Evolutionary conservation across 2,113 vertebrate species (phyloP).

Genomic region (Misgurnus anguillicaudatus): DNA sequence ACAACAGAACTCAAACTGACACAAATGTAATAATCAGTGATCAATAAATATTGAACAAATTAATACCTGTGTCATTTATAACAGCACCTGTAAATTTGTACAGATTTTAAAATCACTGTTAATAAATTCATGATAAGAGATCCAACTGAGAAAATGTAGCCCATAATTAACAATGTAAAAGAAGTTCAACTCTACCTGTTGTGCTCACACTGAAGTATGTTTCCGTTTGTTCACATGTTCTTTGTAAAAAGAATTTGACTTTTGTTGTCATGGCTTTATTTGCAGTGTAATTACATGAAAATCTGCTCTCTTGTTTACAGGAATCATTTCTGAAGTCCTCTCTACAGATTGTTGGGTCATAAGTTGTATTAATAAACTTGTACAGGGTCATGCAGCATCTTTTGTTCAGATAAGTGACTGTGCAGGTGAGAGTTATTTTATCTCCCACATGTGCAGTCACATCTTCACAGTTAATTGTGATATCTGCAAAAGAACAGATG

Average conservation of each 20-base stretch:
- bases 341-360: neutral
- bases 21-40: too few species aligned
- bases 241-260: neutral
- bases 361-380: neutral
- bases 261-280: accelerated
- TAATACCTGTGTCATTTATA: too few species aligned
- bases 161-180: neutral
- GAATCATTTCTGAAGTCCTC: accelerated
- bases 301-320: neutral
- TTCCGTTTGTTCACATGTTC: accelerated
- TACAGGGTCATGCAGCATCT: accelerated
- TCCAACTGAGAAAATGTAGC: too few species aligned
- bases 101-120: too few species aligned
- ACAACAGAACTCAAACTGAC: too few species aligned
- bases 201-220: neutral
- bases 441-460: neutral
- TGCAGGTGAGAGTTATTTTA: neutral
- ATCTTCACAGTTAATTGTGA: neutral
- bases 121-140: too few species aligned
- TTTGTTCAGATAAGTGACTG: accelerated
- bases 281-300: neutral
- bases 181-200: neutral
- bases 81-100: too few species aligned
- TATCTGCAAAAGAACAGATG: neutral
- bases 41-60: too few species aligned